A percentile compares a stretch with the other conserved stretches of the same genome.
phyloP scores from a whole-genome alignment of 1,140 invertebrate species.

The Littorina saxatilis region DNA sequence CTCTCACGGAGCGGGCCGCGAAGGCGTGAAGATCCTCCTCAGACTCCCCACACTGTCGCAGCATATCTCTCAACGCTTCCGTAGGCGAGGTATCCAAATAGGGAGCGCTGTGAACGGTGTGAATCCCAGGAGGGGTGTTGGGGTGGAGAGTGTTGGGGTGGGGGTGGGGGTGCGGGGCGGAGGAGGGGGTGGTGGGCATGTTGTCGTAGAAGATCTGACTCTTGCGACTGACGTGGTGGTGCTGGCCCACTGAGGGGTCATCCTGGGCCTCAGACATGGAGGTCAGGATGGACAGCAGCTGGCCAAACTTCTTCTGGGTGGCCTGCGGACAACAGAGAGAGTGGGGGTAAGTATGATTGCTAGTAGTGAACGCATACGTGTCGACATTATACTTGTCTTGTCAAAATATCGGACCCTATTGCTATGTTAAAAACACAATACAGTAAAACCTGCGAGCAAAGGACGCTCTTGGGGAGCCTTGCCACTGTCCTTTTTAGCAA shows the following conservation, averaged over 20 bases:
- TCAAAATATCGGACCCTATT: too few relatives aligned
- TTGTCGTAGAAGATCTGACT: conserved; percentile 69
- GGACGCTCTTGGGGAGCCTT: too few relatives aligned
- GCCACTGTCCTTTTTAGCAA: too few relatives aligned
- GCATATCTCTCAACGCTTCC: conserved; percentile 60
- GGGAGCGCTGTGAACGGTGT: not conserved
- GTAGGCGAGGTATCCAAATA: conserved; percentile 55
- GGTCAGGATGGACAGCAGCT: conserved; percentile 78
- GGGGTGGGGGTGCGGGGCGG: not conserved
- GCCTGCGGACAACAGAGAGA: conserved; percentile 61
- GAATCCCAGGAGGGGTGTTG: not conserved
- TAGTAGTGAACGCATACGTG: too few relatives aligned
- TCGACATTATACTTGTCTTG: too few relatives aligned
- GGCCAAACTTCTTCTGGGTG: conserved; percentile 69
- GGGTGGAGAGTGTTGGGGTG: conserved; percentile 5
- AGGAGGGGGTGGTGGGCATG: conserved; percentile 37
- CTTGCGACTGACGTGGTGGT: conserved; percentile 54
- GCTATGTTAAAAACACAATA: too few relatives aligned
- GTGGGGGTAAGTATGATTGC: too few relatives aligned
- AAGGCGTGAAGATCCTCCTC: conserved; percentile 55
- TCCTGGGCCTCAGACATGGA: conserved; percentile 78
- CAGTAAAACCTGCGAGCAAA: too few relatives aligned
- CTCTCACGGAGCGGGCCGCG: conserved; percentile 28
- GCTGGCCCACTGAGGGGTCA: conserved; percentile 62
- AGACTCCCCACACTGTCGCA: conserved; percentile 59